Percentiles rank a stretch among this genome's conserved stretches.
Conservation (phyloP, 2,113 vertebrate genomes). For the Stegostoma tigrinum region DNA sequence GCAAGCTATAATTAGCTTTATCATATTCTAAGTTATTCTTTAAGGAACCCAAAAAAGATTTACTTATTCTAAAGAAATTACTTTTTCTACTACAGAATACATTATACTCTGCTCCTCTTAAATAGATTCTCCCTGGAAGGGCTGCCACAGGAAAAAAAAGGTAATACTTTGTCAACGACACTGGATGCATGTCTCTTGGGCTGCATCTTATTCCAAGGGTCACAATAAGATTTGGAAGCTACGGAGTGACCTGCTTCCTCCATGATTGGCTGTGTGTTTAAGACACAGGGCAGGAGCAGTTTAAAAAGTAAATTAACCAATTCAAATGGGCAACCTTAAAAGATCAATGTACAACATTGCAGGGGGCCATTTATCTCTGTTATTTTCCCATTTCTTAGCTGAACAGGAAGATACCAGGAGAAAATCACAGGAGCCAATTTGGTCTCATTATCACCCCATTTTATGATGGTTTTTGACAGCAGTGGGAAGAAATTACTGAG, state of each 20-base stretch:
- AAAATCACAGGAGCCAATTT: background rate
- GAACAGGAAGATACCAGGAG: background rate
- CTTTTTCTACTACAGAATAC: constrained; percentile 14
- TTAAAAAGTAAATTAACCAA: background rate
- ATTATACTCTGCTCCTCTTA: constrained; percentile 29
- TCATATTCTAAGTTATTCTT: constrained; percentile 10
- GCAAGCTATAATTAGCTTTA: constrained; percentile 12
- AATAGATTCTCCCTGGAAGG: constrained; percentile 24
- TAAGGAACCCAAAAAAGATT: background rate
- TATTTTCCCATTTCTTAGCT: background rate
- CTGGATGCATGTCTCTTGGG: background rate
- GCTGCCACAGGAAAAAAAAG: constrained; percentile 16
- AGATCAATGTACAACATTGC: background rate
- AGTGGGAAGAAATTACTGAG: background rate
- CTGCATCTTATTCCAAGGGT: constrained; percentile 6
- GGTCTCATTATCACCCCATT: background rate
- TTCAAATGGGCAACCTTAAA: background rate
- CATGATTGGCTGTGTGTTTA: background rate
- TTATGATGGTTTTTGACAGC: background rate
- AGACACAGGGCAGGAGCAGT: background rate
- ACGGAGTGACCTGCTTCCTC: background rate
- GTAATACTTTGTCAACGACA: constrained; percentile 2
- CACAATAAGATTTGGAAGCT: background rate
- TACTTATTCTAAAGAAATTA: constrained; percentile 23
- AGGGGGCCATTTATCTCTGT: background rate